Evolutionary conservation across 1,140 invertebrate species (phyloP).

Genomic region (Trichonephila clavata): DNA sequence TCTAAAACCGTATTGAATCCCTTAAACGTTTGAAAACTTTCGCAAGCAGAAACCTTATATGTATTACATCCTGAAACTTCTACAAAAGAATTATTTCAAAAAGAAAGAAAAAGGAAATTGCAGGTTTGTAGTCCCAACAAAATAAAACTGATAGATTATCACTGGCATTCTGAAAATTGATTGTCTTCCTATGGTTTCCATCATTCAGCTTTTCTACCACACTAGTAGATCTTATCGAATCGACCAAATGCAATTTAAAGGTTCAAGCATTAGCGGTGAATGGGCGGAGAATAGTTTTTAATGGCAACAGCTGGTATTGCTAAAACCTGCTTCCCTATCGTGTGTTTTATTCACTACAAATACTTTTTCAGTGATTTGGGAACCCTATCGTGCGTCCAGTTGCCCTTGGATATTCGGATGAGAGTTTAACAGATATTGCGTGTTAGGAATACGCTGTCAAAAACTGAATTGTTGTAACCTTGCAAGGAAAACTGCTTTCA

Average conservation of each 20-base stretch:
- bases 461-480: conserved; percentile 1
- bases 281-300: conserved; percentile 16
- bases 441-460: background rate
- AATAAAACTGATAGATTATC: conserved; percentile 15
- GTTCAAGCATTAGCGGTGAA: conserved; percentile 49
- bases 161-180: conserved; percentile 28
- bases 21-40: background rate
- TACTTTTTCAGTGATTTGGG: background rate
- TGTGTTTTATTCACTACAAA: conserved; percentile 1
- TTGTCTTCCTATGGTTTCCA: conserved; percentile 40
- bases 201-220: conserved; percentile 3
- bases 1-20: background rate
- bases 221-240: conserved; percentile 37
- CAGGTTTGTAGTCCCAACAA: background rate
- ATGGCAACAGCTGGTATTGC: conserved; percentile 9
- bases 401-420: conserved; percentile 17
- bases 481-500: conserved; percentile 18
- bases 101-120: background rate
- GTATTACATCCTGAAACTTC: background rate
- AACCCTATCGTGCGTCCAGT: conserved; percentile 1
- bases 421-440: conserved; percentile 24
- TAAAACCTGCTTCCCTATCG: conserved; percentile 30
- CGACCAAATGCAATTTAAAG: conserved; percentile 33
- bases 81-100: background rate
- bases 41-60: background rate